phyloP scores from a whole-genome alignment of 2,888 invertebrate genomes.

The Macroteleia sp. region DNA sequence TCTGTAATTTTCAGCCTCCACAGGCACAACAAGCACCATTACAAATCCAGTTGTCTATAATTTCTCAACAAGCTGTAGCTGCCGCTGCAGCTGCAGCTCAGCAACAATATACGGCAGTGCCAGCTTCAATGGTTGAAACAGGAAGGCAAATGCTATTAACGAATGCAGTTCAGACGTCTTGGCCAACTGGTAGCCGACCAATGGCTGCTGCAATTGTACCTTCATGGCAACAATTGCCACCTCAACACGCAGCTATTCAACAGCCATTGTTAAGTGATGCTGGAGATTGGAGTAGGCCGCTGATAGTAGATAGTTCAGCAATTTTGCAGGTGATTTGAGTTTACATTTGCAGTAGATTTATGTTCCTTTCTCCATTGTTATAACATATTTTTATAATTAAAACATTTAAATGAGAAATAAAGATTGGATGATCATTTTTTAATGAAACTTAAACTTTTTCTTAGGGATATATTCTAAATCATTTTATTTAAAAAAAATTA shows the following conservation, averaged over 20 bases:
- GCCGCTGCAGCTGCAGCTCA: conserved; percentile 88
- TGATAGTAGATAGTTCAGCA: conserved; percentile 91
- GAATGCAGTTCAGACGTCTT: conserved; percentile 89
- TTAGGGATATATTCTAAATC: no score
- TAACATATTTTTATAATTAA: no score
- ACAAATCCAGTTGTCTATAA: conserved; percentile 91
- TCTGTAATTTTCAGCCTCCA: conserved; percentile 78
- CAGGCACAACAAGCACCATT: conserved; percentile 88
- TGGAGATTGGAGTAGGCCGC: conserved; percentile 89
- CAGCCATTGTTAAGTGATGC: conserved; percentile 87
- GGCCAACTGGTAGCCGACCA: conserved; percentile 89
- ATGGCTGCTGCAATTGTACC: conserved; percentile 91
- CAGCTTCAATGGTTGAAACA: conserved; percentile 96
- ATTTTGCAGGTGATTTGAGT: conserved; percentile 89
- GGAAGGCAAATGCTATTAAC: conserved; percentile 92
- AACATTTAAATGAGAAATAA: no score
- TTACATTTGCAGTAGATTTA: no score
- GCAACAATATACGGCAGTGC: conserved; percentile 92
- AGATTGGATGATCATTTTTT: no score
- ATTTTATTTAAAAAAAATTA: no score
- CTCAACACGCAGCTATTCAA: conserved; percentile 86
- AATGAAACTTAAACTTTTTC: no score
- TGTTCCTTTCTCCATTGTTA: no score
- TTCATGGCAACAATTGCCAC: conserved; percentile 92
- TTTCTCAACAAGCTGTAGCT: conserved; percentile 89